Percentiles rank a stretch among this genome's conserved stretches.
Evolutionary conservation across 2,888 invertebrate species (phyloP).

Genomic region (Cheilosia variabilis): DNA sequence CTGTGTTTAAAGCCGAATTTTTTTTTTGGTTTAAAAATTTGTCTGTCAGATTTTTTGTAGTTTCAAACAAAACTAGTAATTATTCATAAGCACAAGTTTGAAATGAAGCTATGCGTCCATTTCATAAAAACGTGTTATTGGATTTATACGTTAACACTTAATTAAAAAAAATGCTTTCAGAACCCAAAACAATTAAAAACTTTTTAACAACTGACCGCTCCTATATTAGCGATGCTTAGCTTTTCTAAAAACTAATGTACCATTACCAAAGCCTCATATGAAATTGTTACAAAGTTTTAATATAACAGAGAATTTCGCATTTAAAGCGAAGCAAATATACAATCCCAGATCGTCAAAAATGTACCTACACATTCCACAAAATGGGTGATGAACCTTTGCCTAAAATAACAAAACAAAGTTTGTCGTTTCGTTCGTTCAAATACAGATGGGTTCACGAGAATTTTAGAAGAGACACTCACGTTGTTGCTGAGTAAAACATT

Average conservation of each 20-base stretch:
- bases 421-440: constrained; percentile 8
- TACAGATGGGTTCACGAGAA: neutral
- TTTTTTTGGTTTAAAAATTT: no score
- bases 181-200: constrained; percentile 15
- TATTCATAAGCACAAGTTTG: no score
- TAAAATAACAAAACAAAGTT: constrained; percentile 42
- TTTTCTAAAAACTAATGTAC: constrained; percentile 17
- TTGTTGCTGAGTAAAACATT: constrained; percentile 1
- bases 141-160: no score
- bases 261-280: neutral
- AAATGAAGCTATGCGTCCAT: no score
- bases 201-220: neutral
- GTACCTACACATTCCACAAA: neutral
- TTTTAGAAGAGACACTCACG: neutral
- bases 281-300: neutral
- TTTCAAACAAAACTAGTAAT: no score
- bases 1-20: no score
- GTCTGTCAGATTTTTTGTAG: no score
- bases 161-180: neutral
- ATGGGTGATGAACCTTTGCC: constrained; percentile 14
- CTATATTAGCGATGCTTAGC: neutral
- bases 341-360: constrained; percentile 21
- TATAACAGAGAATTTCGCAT: constrained; percentile 10
- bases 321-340: constrained; percentile 6
- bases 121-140: no score